Conservation (phyloP, 2,113 vertebrate genomes). For the Corydoras maculifer region DNA sequence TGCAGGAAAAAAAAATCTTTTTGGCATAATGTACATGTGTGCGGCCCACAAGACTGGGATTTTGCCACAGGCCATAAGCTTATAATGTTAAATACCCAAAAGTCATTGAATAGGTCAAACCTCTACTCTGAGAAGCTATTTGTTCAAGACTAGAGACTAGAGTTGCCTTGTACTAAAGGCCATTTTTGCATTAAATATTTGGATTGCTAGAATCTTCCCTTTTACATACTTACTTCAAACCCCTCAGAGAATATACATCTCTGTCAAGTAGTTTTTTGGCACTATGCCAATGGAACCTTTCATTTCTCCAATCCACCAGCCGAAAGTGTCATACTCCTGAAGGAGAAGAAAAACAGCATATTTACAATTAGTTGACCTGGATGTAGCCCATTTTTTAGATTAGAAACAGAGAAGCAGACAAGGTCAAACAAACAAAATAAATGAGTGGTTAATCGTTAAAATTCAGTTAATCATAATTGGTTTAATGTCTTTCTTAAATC, state of each 20-base stretch:
- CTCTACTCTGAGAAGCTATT: no score
- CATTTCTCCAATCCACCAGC: conserved; percentile 98
- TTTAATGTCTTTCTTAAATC: no score
- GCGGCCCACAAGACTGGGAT: no score
- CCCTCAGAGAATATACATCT: conserved; percentile 85
- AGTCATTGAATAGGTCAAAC: no score
- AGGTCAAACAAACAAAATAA: conserved; percentile 20
- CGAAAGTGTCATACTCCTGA: conserved; percentile 91
- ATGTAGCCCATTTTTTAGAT: conserved; percentile 4
- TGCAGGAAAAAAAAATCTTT: no score
- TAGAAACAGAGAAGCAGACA: conserved; percentile 4
- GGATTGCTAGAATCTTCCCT: background rate
- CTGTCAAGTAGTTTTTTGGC: conserved; percentile 90
- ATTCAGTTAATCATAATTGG: no score
- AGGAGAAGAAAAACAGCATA: conserved; percentile 45
- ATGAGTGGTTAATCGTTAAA: background rate
- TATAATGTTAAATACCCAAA: no score
- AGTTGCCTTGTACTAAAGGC: no score
- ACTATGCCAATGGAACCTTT: conserved; percentile 90
- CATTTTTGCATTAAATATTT: background rate
- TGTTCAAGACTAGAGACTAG: no score
- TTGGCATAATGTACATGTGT: no score
- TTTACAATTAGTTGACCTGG: background rate
- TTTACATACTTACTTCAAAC: conserved; percentile 66
- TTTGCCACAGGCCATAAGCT: no score